Percentiles rank a stretch among this genome's conserved stretches.
Conservation (phyloP, 2,797 vertebrate genomes). For the Anguilla anguilla region DNA sequence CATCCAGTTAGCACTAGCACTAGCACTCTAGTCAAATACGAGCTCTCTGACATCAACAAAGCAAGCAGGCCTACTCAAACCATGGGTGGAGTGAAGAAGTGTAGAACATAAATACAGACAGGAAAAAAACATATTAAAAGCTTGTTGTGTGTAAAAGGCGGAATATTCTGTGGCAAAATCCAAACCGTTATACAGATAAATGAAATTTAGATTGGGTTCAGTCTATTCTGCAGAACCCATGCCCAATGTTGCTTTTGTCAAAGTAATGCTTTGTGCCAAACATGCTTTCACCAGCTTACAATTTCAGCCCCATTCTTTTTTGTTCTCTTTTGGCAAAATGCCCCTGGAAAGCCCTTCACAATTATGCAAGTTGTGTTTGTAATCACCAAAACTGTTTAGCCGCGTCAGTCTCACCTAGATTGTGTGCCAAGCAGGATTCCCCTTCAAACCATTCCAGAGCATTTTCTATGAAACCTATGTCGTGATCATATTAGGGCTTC, state of each 20-base stretch:
- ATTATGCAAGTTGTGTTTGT: neutral
- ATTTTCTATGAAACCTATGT: neutral
- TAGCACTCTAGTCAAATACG: neutral
- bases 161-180: neutral
- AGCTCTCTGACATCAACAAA: neutral
- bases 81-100: neutral
- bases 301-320: neutral
- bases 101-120: neutral
- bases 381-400: neutral
- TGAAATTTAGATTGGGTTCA: neutral
- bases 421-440: constrained; percentile 12
- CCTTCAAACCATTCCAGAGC: constrained; percentile 10
- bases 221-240: neutral
- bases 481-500: constrained; percentile 17
- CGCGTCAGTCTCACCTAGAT: neutral
- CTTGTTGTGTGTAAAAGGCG: neutral
- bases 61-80: neutral
- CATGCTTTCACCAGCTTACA: neutral
- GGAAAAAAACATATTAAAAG: neutral
- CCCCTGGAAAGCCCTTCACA: neutral
- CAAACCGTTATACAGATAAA: neutral
- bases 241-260: neutral
- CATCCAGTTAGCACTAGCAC: neutral
- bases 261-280: neutral
- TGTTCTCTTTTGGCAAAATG: neutral